Conservation (phyloP, 2,888 invertebrate genomes). For the Meteorus cinctellus region DNA sequence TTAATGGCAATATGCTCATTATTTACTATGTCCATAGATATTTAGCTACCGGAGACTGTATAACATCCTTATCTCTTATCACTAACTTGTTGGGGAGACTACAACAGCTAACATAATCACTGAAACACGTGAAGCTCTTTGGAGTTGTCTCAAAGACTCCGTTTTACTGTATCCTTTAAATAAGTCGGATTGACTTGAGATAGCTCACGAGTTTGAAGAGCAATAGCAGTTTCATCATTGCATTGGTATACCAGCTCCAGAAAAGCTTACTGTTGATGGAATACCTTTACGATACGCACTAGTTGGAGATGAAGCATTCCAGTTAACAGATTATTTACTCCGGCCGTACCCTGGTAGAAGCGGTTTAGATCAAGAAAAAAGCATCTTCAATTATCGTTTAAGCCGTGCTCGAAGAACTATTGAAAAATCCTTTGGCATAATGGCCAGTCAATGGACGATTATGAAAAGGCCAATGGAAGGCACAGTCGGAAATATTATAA, state of each 20-base stretch:
- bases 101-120: constrained; percentile 40
- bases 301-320: constrained; percentile 60
- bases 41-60: constrained; percentile 47
- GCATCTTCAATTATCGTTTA: constrained; percentile 31
- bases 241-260: constrained; percentile 43
- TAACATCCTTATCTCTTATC: constrained; percentile 44
- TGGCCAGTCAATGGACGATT: no score
- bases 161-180: constrained; percentile 34
- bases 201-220: constrained; percentile 40
- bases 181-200: constrained; percentile 40
- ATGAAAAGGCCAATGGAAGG: no score
- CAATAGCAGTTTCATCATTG: constrained; percentile 48
- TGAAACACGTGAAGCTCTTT: constrained; percentile 45
- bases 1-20: not conserved
- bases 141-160: constrained; percentile 28
- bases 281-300: constrained; percentile 47
- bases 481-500: no score
- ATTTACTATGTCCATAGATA: constrained; percentile 38
- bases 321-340: constrained; percentile 40
- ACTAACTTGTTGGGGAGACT: constrained; percentile 43
- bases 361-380: constrained; percentile 23
- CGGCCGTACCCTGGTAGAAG: constrained; percentile 27
- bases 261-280: constrained; percentile 19
- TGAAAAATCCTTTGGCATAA: constrained; percentile 24
- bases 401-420: constrained; percentile 31